Percentiles rank a stretch among this genome's conserved stretches.
phyloP scores from a whole-genome alignment of 2,797 vertebrate genomes.

The Gymnoscopelus braueri region DNA sequence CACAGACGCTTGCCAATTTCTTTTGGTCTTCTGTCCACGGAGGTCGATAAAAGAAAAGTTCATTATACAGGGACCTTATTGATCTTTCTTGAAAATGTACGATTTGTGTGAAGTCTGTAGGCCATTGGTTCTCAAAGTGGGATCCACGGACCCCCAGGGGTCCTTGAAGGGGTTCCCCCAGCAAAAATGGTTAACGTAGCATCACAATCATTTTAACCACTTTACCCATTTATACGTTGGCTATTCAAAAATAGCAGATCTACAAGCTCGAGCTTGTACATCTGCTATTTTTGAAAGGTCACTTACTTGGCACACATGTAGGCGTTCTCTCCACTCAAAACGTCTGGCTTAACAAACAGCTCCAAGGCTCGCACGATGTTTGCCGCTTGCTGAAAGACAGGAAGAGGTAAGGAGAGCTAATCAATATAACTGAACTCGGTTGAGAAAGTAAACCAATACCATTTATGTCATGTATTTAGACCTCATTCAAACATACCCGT shows the following conservation, averaged over 20 bases:
- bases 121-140: no score
- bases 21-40: neutral
- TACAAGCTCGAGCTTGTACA: no score
- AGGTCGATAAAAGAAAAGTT: neutral
- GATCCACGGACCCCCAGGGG: no score
- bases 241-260: no score
- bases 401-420: conserved; percentile 1
- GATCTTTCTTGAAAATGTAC: neutral
- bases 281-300: neutral
- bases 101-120: no score
- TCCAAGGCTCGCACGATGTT: conserved; percentile 92
- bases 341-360: conserved; percentile 92
- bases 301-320: conserved; percentile 96
- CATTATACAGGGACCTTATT: neutral
- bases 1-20: neutral
- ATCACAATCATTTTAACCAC: no score
- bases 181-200: no score
- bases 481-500: conserved; percentile 76
- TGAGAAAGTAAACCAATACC: neutral
- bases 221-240: no score
- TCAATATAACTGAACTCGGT: neutral
- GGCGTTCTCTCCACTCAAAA: conserved; percentile 94
- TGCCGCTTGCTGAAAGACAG: conserved; percentile 84
- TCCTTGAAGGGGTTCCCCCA: no score
- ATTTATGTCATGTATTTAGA: neutral